These are phyloP conservation scores for Enchytraeus crypticus DNA, from an alignment of 2,888 invertebrate genomes.

Conservation along the genomic window DNA sequence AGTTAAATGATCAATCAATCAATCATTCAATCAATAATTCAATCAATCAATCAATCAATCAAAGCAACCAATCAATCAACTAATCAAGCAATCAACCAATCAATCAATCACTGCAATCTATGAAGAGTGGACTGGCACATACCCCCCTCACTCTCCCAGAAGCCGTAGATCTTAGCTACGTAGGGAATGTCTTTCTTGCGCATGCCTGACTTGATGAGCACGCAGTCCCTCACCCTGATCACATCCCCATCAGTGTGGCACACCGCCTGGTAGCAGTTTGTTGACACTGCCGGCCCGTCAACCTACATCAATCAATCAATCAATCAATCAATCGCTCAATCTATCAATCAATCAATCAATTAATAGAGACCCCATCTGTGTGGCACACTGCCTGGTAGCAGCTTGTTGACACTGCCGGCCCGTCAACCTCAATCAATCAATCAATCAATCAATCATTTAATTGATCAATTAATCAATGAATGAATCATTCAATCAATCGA, in stretches of 20 bases:
- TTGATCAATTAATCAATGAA: no score
- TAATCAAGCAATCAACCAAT: no score
- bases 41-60: no score
- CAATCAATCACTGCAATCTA: no score
- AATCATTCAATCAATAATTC: no score
- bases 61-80: no score
- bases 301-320: slow-evolving; percentile 1
- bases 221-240: slow-evolving; percentile 78
- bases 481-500: no score
- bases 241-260: slow-evolving; percentile 73
- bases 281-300: slow-evolving; percentile 56
- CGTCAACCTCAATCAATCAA: slow-evolving; percentile 9
- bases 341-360: no score
- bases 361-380: slow-evolving; percentile 64
- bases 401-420: slow-evolving; percentile 61
- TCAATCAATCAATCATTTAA: not conserved
- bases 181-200: slow-evolving; percentile 79
- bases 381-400: slow-evolving; percentile 88
- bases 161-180: slow-evolving; percentile 83
- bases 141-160: slow-evolving; percentile 68
- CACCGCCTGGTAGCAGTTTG: slow-evolving; percentile 83
- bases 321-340: no score
- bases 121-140: no score
- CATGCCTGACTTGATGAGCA: slow-evolving; percentile 75
- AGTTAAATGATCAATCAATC: no score